phyloP scores from a whole-genome alignment of 2,113 vertebrate genomes.

The Anhinga anhinga region DNA sequence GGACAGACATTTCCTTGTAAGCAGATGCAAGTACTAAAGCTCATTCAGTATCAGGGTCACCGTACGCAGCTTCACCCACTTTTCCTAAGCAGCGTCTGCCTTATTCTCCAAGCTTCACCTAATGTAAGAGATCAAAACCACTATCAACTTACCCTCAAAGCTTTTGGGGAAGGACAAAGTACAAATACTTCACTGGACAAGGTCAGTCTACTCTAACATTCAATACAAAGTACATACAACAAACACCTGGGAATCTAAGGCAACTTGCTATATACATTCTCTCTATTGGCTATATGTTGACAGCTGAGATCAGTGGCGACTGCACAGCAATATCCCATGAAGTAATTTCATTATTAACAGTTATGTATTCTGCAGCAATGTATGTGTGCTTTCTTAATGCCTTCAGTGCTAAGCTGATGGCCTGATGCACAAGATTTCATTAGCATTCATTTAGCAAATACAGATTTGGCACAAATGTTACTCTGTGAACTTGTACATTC shows the following conservation, averaged over 20 bases:
- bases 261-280: not conserved
- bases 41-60: not conserved
- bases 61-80: rapidly evolving
- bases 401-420: not conserved
- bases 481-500: not conserved
- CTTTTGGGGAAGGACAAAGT: not conserved
- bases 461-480: not conserved
- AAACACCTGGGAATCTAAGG: not conserved
- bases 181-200: not conserved
- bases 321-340: not conserved
- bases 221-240: not conserved
- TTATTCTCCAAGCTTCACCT: not conserved
- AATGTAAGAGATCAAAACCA: not conserved
- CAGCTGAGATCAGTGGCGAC: not conserved
- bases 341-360: not conserved
- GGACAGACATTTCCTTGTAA: not conserved
- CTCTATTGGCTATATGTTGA: not conserved
- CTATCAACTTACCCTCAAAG: not conserved
- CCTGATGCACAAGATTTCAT: not conserved
- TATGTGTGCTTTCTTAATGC: not conserved
- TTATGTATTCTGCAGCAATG: not conserved
- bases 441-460: not conserved
- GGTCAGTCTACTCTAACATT: not conserved
- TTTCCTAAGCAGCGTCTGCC: not conserved
- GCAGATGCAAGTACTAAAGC: not conserved